These are phyloP conservation scores for Silurus lanzhouensis DNA, from an alignment of 2,797 vertebrate species.

Conservation along the genomic window DNA sequence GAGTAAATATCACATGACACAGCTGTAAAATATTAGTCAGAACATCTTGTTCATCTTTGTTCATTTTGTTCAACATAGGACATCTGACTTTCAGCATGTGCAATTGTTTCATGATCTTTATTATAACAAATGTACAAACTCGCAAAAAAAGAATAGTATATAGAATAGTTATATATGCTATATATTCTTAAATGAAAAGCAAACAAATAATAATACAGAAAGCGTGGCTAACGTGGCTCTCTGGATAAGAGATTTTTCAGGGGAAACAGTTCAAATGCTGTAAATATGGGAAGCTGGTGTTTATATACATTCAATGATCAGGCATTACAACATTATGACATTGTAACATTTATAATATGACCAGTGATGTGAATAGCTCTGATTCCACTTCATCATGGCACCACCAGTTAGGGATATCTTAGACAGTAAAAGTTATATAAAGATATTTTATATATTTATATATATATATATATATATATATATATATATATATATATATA, in stretches of 20 bases:
- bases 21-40: neutral
- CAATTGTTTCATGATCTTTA: neutral
- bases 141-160: neutral
- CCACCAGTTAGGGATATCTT: too few species aligned
- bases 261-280: neutral
- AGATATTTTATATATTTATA: too few species aligned
- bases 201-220: neutral
- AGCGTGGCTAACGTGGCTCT: neutral
- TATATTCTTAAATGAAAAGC: neutral
- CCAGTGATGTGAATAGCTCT: too few species aligned
- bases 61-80: neutral
- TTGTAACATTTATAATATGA: too few species aligned
- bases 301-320: neutral
- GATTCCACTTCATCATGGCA: too few species aligned
- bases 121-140: neutral
- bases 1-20: conserved; percentile 30
- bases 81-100: neutral
- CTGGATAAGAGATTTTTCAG: neutral
- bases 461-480: too few species aligned
- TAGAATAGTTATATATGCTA: too few species aligned
- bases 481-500: too few species aligned
- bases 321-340: too few species aligned
- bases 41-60: conserved; percentile 13
- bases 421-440: too few species aligned
- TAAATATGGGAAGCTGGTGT: neutral